Evolutionary conservation across 2,888 invertebrate genomes (phyloP).

Genomic region (Arge pagana): DNA sequence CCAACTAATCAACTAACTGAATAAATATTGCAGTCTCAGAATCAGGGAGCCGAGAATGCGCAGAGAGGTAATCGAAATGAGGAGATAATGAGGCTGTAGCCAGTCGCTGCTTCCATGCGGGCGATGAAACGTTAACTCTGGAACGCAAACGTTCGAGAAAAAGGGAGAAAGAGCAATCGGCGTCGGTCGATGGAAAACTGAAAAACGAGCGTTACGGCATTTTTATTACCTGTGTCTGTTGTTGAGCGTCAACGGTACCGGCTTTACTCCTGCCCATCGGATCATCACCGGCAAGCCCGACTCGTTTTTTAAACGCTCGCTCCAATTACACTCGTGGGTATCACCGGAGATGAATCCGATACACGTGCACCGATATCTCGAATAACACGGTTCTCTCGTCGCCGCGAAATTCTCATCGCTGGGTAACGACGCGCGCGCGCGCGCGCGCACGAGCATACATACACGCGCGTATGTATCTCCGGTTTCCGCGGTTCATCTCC

Average conservation of each 20-base stretch:
- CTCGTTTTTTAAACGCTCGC: too few relatives aligned
- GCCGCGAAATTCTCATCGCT: background rate
- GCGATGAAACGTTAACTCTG: constrained; percentile 21
- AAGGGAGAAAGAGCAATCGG: constrained; percentile 14
- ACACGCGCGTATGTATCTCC: constrained; percentile 1
- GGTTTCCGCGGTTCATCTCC: background rate
- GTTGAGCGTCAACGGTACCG: too few relatives aligned
- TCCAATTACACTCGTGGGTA: background rate
- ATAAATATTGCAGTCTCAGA: too few relatives aligned
- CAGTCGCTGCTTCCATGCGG: constrained; percentile 24
- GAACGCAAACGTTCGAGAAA: background rate
- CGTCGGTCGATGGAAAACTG: constrained; percentile 29
- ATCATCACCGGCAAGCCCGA: too few relatives aligned
- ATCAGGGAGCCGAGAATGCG: too few relatives aligned
- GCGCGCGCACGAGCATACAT: constrained; percentile 1
- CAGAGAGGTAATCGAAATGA: too few relatives aligned
- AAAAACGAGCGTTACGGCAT: too few relatives aligned
- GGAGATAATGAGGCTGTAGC: constrained; percentile 4
- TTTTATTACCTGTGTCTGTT: too few relatives aligned
- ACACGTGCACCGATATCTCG: constrained; percentile 4
- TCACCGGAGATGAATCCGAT: background rate
- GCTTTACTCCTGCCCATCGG: too few relatives aligned
- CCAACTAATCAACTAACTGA: too few relatives aligned
- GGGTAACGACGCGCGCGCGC: background rate
- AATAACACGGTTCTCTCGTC: background rate